Conservation (phyloP, 2,888 invertebrate species). For the Volucella inflata region DNA sequence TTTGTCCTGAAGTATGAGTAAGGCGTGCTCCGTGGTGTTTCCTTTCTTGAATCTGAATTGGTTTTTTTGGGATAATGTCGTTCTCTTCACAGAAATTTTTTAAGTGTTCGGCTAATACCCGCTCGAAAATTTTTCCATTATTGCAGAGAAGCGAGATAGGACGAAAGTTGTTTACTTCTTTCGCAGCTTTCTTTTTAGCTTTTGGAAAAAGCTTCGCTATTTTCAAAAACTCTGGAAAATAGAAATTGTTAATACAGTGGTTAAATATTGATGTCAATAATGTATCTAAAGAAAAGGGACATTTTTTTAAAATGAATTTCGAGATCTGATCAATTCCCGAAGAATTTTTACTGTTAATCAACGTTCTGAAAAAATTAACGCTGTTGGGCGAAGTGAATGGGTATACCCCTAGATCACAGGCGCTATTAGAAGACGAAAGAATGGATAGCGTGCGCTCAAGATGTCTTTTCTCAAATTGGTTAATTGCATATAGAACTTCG, state of each 20-base stretch:
- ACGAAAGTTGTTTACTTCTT: background rate
- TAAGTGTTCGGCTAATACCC: background rate
- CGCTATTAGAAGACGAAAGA: too few species aligned
- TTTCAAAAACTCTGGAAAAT: background rate
- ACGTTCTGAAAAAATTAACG: too few species aligned
- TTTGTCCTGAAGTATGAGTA: background rate
- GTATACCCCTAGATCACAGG: too few species aligned
- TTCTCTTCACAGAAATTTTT: slow-evolving; percentile 1
- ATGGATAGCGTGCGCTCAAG: too few species aligned
- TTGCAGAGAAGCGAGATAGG: slow-evolving; percentile 6
- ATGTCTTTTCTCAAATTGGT: too few species aligned
- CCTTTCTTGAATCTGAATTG: slow-evolving; percentile 6
- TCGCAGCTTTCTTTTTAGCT: background rate
- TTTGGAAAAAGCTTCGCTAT: background rate
- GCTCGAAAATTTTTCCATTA: slow-evolving; percentile 7
- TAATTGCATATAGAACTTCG: too few species aligned
- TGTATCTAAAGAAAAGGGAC: background rate
- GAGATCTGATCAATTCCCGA: too few species aligned
- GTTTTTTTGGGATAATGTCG: too few species aligned
- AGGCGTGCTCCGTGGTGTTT: slow-evolving; percentile 5
- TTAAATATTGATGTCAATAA: background rate
- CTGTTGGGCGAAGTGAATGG: too few species aligned
- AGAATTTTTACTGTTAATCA: too few species aligned
- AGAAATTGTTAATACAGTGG: slow-evolving; percentile 3
- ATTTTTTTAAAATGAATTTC: slow-evolving; percentile 5